Conservation (phyloP, 2,797 vertebrate species). For the Rhabdomys pumilio region DNA sequence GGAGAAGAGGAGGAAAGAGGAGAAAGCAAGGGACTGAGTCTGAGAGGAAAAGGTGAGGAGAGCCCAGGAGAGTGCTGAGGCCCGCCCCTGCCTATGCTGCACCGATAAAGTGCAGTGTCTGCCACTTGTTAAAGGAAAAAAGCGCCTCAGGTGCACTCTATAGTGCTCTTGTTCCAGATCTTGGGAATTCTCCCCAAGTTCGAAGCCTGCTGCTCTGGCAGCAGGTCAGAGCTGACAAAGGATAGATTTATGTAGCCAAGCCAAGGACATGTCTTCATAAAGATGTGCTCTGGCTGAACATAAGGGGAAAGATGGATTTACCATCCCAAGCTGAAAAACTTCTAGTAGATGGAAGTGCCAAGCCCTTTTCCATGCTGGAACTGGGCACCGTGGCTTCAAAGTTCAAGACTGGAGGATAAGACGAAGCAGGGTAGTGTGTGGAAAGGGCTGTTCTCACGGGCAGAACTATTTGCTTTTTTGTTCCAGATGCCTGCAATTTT, state of each 20-base stretch:
- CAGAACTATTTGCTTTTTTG: slow-evolving; percentile 69
- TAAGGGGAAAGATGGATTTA: slow-evolving; percentile 62
- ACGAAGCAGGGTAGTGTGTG: background rate
- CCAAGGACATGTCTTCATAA: slow-evolving; percentile 73
- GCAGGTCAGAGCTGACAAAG: slow-evolving; percentile 78
- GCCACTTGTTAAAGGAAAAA: slow-evolving; percentile 71
- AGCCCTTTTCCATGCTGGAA: slow-evolving; percentile 42
- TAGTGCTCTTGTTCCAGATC: slow-evolving; percentile 60
- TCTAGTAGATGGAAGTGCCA: slow-evolving; percentile 27
- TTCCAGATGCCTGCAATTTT: slow-evolving; percentile 35
- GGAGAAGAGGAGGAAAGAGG: background rate
- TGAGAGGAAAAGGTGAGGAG: slow-evolving; percentile 30
- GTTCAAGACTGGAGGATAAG: slow-evolving; percentile 32
- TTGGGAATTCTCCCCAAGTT: slow-evolving; percentile 82
- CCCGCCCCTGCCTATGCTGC: slow-evolving; percentile 74
- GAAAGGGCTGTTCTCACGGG: slow-evolving; percentile 9
- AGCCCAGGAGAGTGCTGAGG: slow-evolving; percentile 35
- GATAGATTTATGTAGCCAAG: slow-evolving; percentile 56
- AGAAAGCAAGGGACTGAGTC: background rate
- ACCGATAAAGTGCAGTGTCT: slow-evolving; percentile 56
- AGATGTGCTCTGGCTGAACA: slow-evolving; percentile 68
- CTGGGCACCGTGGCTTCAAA: slow-evolving; percentile 72
- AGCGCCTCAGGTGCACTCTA: slow-evolving; percentile 63
- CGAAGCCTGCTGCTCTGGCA: slow-evolving; percentile 79
- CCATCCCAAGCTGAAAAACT: background rate